Evolutionary conservation across 2,113 vertebrate species (phyloP), one percentile per base, ranked within the genome.

Genomic region (Corvus hawaiiensis): DNA sequence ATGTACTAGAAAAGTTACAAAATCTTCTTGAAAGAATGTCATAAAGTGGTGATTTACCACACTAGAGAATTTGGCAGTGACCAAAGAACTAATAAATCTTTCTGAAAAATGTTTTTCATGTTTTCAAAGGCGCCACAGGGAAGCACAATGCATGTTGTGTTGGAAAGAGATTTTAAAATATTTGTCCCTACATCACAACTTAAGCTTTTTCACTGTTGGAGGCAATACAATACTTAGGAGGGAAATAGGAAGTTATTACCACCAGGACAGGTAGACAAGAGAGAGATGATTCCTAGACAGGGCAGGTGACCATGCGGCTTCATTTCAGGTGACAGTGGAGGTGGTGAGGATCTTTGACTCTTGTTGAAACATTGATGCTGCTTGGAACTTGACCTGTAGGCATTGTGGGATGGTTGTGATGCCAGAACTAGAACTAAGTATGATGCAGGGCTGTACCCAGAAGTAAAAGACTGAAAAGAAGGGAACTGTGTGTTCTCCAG

Each of bases 41-140:
- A 85, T 67, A 93, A 94, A 93, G 67, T 73, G 78, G 85, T 94
- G 78, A 95, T 95, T 89, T 89, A 92, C 86, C 86, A 92, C 66
- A 54, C n/a, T 74, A 41, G 81, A 93, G 87, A 93, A 91, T 85
- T 79, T 94, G 87, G 75, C 93, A 63, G 24, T 59, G 16, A 32
- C 63, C 87, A 52, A 83, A 90, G 68, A 78, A 71, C 51, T 30
- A 92, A 92, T 93, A 94, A 86, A 86, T 93, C 81, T 85, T 87
- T 41, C 75, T 88, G 78, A 77, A 77, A 94, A 88, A 91, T 37
- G 27, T 69, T 93, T 82, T 95, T 76, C 82, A 32, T 77, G 51
- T 85, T 94, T 95, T 86, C 59, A 86, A 85, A 91, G 67, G 79
- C 9, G 0, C 82, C 82, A 69, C 82, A 63, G 90, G 63, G 75